Evolutionary conservation across 2,797 vertebrate genomes (phyloP), one percentile per base, ranked within the genome.

Genomic region (Enteromius afrohamiltoni): DNA sequence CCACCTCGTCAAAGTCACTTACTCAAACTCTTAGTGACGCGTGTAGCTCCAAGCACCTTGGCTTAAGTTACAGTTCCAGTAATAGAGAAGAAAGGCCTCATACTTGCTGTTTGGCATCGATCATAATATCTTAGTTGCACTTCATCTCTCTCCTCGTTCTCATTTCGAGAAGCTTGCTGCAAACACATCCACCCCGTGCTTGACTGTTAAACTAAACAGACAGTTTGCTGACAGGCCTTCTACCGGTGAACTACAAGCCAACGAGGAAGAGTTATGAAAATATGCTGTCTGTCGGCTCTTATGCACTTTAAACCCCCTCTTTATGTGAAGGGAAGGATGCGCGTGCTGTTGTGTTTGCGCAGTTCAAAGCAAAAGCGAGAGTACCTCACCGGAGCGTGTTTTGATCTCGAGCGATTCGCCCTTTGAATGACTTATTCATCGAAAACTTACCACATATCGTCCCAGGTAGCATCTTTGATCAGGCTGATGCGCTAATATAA

Each of bases 261-360:
- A 92, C 89, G 91, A 91, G 88, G 85, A 90, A 93, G 91, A 93
- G 92, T 92, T 92, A 91, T 91, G 90, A 92, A 93, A 94, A 94
- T 94, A 94, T 94, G 92, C 91, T 91, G 86, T 86, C 87, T 94
- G 94, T 94, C 94, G 91, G 93, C 93, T 93, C 91, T 92, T 64
- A 16, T 62, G 76, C n/a, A 91, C 90, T 92, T 85, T 89, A 93
- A 93, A 93, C 92, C 91, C 90, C 91, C 88, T 90, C 91, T 83
- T 93, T 88, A 89, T 68, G 53, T 88, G 89, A 88, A 87, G 86
- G 58, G 21, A 80, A 37, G 31, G 60, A 29, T 84, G 23, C 23
- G 45, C 77, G 37, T 80, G 80, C 70, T 60, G 69, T 49, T 80
- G 62, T 80, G 83, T 75, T 68, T 65, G 49, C 65, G 29, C 11